Conservation (phyloP, 2,113 vertebrate genomes). For the Pelodiscus sinensis region DNA sequence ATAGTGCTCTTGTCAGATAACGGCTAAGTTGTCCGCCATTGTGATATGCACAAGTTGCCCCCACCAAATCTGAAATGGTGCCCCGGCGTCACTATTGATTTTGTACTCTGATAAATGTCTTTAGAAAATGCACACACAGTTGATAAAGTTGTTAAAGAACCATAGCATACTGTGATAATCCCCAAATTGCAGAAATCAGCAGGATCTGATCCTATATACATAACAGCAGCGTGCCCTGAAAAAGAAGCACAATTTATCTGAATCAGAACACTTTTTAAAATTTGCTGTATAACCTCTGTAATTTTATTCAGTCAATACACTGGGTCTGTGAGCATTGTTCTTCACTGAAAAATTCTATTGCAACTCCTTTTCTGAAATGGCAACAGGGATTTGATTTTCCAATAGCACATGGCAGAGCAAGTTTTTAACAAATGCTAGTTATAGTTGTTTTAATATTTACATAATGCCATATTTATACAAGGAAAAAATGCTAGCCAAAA, state of each 20-base stretch:
- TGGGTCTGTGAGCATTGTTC: not conserved
- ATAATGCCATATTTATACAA: not conserved
- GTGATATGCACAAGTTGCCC: too few species aligned
- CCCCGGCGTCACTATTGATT: not conserved
- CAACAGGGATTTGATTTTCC: not conserved
- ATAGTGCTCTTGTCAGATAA: too few species aligned
- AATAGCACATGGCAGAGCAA: not conserved
- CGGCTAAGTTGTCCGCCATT: too few species aligned
- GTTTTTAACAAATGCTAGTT: not conserved
- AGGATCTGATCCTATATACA: not conserved
- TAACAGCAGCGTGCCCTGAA: not conserved
- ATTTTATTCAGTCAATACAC: not conserved
- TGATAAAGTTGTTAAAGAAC: not conserved
- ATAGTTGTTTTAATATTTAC: not conserved
- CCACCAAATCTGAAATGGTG: too few species aligned
- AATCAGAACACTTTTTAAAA: slow-evolving; percentile 34
- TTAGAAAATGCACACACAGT: not conserved
- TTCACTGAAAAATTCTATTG: slow-evolving; percentile 1
- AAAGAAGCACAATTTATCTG: not conserved
- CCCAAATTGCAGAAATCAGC: not conserved
- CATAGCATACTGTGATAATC: not conserved
- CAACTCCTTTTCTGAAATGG: not conserved
- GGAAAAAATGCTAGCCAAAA: not conserved
- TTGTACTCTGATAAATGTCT: not conserved
- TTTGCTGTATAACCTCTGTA: not conserved